phyloP scores from a whole-genome alignment of 2,888 invertebrate species.

The Stenoptilia bipunctidactyla region DNA sequence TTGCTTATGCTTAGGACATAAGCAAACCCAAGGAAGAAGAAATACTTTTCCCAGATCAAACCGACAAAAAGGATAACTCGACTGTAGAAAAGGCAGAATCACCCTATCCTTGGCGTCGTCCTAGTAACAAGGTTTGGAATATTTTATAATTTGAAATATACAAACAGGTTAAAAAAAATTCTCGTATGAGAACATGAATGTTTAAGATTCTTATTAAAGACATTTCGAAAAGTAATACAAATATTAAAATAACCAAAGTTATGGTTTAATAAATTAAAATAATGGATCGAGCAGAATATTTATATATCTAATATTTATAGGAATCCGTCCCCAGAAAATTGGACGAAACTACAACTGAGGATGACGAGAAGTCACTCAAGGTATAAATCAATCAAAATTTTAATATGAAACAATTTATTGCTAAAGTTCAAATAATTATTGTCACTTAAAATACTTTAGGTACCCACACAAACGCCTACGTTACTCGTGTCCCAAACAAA shows the following conservation, averaged over 20 bases:
- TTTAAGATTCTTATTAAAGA: no score
- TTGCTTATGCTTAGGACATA: neutral
- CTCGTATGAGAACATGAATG: no score
- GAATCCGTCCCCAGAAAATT: constrained; percentile 5
- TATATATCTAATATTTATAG: neutral
- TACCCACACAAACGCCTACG: constrained; percentile 23
- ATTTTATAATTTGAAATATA: no score
- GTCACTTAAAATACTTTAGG: constrained; percentile 26
- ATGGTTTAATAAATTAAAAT: no score
- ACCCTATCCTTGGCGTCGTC: constrained; percentile 21
- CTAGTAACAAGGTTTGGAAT: constrained; percentile 26
- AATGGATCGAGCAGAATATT: neutral
- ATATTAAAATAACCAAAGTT: no score
- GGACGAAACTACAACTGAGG: neutral
- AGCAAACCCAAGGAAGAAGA: neutral
- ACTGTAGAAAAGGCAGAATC: constrained; percentile 10
- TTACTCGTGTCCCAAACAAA: constrained; percentile 27
- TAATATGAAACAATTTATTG: neutral
- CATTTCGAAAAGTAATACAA: no score
- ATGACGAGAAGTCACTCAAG: neutral
- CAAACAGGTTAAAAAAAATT: no score
- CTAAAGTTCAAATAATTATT: neutral
- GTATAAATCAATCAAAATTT: neutral
- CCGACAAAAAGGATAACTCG: neutral
- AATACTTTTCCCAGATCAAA: neutral